Evolutionary conservation across 2,113 vertebrate genomes (phyloP).

Genomic region (Morone chrysops): DNA sequence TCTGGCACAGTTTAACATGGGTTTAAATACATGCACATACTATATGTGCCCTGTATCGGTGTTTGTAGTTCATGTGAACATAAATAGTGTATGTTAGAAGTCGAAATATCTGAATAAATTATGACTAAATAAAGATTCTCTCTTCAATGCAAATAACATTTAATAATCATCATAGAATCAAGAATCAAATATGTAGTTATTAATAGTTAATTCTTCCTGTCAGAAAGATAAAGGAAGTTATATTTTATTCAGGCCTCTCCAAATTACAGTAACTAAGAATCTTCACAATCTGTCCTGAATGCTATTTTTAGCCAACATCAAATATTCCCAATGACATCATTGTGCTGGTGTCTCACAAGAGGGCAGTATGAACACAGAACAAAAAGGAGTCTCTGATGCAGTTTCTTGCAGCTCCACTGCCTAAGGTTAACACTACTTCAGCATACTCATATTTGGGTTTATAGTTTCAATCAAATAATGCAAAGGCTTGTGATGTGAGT

Average conservation of each 20-base stretch:
- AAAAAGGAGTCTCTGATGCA: slow-evolving; percentile 18
- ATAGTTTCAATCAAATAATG: neutral
- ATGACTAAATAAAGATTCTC: neutral
- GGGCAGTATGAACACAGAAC: slow-evolving; percentile 70
- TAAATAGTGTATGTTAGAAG: neutral
- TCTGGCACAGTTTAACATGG: neutral
- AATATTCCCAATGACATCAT: slow-evolving; percentile 65
- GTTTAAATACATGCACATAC: neutral
- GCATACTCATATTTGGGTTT: neutral
- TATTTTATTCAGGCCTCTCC: slow-evolving; percentile 20
- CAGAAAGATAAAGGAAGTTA: neutral
- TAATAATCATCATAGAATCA: neutral
- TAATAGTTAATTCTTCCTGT: neutral
- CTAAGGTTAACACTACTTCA: neutral
- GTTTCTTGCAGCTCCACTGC: slow-evolving; percentile 26
- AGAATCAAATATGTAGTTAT: neutral
- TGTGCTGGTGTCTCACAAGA: slow-evolving; percentile 69
- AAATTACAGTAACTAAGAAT: slow-evolving; percentile 23
- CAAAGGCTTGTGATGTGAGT: no score
- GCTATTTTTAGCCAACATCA: slow-evolving; percentile 64
- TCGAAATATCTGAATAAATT: neutral
- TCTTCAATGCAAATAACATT: neutral
- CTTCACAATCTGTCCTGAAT: slow-evolving; percentile 52
- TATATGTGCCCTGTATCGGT: neutral
- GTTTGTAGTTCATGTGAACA: neutral